These are phyloP conservation scores for Buceros bicornis DNA, from an alignment of 2,797 vertebrate species.

Conservation along the genomic window DNA sequence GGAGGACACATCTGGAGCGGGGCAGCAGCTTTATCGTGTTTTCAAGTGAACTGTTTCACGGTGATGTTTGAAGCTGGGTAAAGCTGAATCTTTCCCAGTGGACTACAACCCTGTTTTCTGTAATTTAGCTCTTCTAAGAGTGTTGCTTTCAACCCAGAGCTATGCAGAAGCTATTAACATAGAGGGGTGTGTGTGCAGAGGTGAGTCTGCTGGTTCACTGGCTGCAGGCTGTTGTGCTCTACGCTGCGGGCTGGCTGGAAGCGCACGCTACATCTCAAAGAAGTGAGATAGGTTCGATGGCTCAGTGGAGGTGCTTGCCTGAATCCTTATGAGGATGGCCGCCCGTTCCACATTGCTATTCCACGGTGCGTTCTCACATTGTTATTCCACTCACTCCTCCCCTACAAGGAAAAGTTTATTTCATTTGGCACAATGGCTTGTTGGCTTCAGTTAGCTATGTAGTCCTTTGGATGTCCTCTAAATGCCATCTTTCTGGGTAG, in stretches of 20 bases:
- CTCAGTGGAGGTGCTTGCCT: neutral
- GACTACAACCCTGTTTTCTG: neutral
- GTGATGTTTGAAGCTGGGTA: neutral
- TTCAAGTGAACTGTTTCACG: neutral
- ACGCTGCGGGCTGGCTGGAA: neutral
- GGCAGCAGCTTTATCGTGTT: neutral
- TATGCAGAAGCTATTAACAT: neutral
- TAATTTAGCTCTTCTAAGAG: neutral
- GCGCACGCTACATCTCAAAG: rapidly evolving
- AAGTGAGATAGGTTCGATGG: neutral
- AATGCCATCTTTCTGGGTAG: neutral
- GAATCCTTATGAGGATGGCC: neutral
- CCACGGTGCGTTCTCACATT: neutral
- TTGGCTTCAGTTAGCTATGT: neutral
- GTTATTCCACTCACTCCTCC: neutral
- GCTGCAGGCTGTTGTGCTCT: rapidly evolving
- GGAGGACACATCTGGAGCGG: neutral
- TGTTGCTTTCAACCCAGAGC: neutral
- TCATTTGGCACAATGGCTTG: neutral
- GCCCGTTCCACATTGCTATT: neutral
- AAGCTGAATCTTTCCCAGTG: neutral
- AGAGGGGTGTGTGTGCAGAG: neutral
- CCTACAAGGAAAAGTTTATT: neutral
- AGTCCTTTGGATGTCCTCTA: neutral
- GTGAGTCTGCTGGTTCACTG: neutral